These are phyloP conservation scores for Caiman crocodilus DNA, from an alignment of 2,797 vertebrate genomes.

Conservation along the genomic window DNA sequence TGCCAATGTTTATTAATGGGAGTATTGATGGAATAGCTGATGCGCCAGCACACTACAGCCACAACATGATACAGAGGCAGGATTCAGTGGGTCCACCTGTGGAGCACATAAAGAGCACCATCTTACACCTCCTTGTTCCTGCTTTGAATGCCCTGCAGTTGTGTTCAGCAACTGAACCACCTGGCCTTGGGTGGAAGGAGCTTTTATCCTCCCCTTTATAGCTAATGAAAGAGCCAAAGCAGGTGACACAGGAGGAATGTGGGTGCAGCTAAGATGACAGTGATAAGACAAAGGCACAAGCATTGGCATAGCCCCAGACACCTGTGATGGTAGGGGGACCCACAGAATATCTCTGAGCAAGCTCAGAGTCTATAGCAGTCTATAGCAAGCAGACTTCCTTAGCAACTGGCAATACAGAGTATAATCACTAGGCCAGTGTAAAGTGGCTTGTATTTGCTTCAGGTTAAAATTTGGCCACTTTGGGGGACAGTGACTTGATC, in stretches of 20 bases:
- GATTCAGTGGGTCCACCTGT: too few relatives aligned
- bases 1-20: neutral
- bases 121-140: neutral
- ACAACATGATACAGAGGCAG: neutral
- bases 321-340: neutral
- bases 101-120: too few relatives aligned
- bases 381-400: neutral
- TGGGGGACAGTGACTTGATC: too few relatives aligned
- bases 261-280: neutral
- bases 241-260: neutral
- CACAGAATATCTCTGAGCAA: too few relatives aligned
- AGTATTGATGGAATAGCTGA: neutral
- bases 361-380: too few relatives aligned
- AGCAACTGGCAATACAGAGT: neutral
- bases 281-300: neutral
- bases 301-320: neutral
- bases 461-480: too few relatives aligned
- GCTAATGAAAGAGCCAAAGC: neutral
- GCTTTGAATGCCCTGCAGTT: neutral
- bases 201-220: neutral
- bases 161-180: neutral
- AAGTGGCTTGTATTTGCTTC: too few relatives aligned
- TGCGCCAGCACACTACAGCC: neutral
- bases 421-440: too few relatives aligned
- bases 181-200: neutral